A percentile compares a stretch with the other conserved stretches of the same genome.
Conservation (phyloP, 2,888 invertebrate genomes). For the Amphipoea oculea region DNA sequence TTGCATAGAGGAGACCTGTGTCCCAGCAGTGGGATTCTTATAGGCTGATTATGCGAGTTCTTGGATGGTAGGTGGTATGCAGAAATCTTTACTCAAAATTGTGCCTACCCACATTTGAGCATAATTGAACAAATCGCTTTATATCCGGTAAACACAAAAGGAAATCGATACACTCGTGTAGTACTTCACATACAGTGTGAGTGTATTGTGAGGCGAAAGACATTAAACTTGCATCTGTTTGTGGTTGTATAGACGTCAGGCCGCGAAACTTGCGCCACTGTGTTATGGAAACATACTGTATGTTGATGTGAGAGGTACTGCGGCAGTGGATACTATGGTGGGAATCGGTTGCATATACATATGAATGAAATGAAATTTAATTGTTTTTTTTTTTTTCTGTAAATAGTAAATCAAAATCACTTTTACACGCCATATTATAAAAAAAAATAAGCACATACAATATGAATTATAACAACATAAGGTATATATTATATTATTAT, state of each 20-base stretch:
- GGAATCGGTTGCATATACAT: neutral
- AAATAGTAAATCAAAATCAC: neutral
- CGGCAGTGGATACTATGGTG: neutral
- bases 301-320: neutral
- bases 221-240: constrained; percentile 88
- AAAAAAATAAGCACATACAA: neutral
- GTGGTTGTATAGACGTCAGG: constrained; percentile 81
- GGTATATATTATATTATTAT: too few relatives aligned
- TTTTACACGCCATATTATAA: too few relatives aligned
- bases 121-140: constrained; percentile 36
- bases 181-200: constrained; percentile 49
- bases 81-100: constrained; percentile 1
- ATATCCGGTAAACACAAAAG: constrained; percentile 42
- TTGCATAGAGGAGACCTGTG: too few relatives aligned
- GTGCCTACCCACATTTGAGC: neutral
- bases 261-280: constrained; percentile 73
- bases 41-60: neutral
- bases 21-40: too few relatives aligned
- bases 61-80: too few relatives aligned
- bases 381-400: neutral
- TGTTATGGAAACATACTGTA: constrained; percentile 64
- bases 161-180: constrained; percentile 60
- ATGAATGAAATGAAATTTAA: neutral
- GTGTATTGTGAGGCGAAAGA: constrained; percentile 66
- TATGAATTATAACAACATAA: neutral